Percentiles rank a stretch among this genome's conserved stretches.
Evolutionary conservation across 1,140 invertebrate genomes (phyloP).

Genomic region (Muscidifurax raptorellus): DNA sequence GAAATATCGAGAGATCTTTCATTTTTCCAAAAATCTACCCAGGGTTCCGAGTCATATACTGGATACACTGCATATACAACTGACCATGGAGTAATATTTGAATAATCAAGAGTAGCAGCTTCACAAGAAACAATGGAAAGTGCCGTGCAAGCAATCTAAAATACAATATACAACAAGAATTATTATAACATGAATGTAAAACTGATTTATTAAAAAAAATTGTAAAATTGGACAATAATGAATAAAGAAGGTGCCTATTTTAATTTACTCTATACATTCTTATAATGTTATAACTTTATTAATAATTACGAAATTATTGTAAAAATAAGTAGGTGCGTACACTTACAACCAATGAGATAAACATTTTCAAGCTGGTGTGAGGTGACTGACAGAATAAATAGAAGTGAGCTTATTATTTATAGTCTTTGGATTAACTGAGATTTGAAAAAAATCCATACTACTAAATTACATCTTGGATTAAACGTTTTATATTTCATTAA

Average conservation of each 20-base stretch:
- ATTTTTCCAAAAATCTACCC: conserved; percentile 50
- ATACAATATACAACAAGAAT: conserved; percentile 9
- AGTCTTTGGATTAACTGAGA: background rate
- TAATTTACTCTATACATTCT: no score
- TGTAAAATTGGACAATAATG: conserved; percentile 23
- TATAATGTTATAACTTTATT: no score
- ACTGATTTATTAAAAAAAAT: conserved; percentile 13
- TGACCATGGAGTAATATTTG: conserved; percentile 49
- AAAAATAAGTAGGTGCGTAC: no score
- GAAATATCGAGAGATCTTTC: conserved; percentile 37
- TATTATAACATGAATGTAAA: background rate
- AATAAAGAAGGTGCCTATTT: background rate
- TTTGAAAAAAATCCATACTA: conserved; percentile 22
- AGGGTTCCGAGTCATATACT: conserved; percentile 54
- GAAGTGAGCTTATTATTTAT: conserved; percentile 47
- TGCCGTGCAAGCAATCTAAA: conserved; percentile 5
- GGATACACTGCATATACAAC: conserved; percentile 53
- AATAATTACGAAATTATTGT: no score
- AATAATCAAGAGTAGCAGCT: conserved; percentile 48
- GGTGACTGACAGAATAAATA: conserved; percentile 10
- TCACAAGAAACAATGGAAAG: conserved; percentile 35
- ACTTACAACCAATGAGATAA: conserved; percentile 53
- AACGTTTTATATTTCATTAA: conserved; percentile 49
- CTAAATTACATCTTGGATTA: conserved; percentile 52
- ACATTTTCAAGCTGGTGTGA: conserved; percentile 44